Evolutionary conservation across 2,888 invertebrate genomes (phyloP), one percentile per base, ranked within the genome.

Genomic region (Gastracanthus pulcherrimus): DNA sequence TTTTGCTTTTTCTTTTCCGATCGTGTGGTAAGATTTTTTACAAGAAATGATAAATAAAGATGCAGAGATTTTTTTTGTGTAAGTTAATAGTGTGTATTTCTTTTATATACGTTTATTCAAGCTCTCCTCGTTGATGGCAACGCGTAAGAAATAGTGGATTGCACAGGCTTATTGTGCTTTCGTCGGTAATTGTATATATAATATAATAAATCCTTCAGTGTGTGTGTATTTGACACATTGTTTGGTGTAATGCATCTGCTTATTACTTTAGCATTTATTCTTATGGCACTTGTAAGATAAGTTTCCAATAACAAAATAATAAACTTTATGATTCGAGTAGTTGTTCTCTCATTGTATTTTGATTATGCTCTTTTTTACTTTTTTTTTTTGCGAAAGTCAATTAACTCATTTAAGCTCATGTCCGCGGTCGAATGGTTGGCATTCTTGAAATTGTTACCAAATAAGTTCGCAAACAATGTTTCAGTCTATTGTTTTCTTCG

Each of bases 401-500:
- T 26, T 9, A 16, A 29, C 6, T 9, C 3, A 60, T 38, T 75
- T 55, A 83, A 31, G 58, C 69, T 55, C 79, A 36, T 11, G 74
- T 79, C n/a, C 64, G 26, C n/a, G 82, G 74, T 36, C 80, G 71
- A 60, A 85, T 85, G 4, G 84, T 83, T 7, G 88, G 84, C 58
- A 84, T 67, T 84, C 94, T 92, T 2, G 94, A 94, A 71, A 95
- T 86, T 13, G 94, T 93, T 0, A 94, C 93, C 45, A 96, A 90
- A 87, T 95, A 95, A 58, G 93, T 93, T 86, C 94, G 94, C 80
- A 96, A 92, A 76, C 93, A 93, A 9, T 92, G 91, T 87, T 94
- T 94, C n/a, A 95, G 87, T 71, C 93, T 92, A 7, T 93, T 92
- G 88, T 97, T 96, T 88, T 96, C 95, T 71, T 92, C 92, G 6